Evolutionary conservation across 2,888 invertebrate species (phyloP), one percentile per base, ranked within the genome.

Genomic region (Sylvicola fuscatus): DNA sequence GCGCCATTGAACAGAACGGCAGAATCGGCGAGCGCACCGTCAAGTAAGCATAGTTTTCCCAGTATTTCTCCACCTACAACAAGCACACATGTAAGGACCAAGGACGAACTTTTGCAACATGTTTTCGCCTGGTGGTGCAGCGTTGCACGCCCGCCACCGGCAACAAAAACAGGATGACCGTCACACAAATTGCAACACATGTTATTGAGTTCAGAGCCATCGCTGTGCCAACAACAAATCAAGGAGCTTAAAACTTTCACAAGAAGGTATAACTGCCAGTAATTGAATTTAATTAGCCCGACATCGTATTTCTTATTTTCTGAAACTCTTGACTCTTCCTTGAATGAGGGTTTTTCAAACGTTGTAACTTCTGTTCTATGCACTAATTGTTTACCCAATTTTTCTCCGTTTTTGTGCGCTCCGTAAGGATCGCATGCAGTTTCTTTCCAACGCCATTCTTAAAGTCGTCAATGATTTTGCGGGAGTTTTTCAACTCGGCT

Each of bases 31-130:
- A 43, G 14, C 69, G 54, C 17, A 57, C 43, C 33, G 54, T 51
- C 36, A 68, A 53, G 46, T 70, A 70, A 0, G 62, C 68, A 41
- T 61, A 58, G 27, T 64, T 56, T 44, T 64, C 61, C 70, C 70
- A 70, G 65, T 66, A 70, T 42, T 53, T 52, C 39, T 61, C 63
- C 29, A 65, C 39, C 45, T 45, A 15, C 10, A 35, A 32, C 32
- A 21, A 28, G 2, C 12, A n/a, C n/a, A n/a, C n/a, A n/a, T n/a
- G n/a, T n/a, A n/a, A n/a, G n/a, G n/a, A n/a, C n/a, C n/a, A n/a
- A n/a, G 6, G 14, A 29, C 14, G 4, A n/a, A 29, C 29, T 13
- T n/a, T 13, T 29, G 4, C 5, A 6, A 29, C n/a, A 6, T 13
- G 14, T 7, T 29, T 13, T n/a, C n/a, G n/a, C n/a, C n/a, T n/a